Percentiles rank a stretch among this genome's conserved stretches.
Evolutionary conservation across 2,797 vertebrate species (phyloP).

Genomic region (Peromyscus attwateri): DNA sequence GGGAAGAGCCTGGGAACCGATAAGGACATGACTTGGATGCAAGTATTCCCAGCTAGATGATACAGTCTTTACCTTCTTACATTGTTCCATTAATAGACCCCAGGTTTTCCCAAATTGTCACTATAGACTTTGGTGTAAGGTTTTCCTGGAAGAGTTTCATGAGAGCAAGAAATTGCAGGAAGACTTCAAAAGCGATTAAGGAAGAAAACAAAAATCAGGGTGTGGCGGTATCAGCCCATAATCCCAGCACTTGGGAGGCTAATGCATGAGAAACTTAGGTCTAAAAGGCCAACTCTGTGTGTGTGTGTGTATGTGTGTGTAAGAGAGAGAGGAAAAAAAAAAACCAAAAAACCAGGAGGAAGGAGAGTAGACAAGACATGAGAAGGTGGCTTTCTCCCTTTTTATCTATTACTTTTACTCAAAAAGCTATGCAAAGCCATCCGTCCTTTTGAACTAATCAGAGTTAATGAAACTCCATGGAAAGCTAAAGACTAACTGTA

Average conservation of each 20-base stretch:
- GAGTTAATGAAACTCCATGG: background rate
- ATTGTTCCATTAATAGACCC: background rate
- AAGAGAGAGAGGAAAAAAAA: no score
- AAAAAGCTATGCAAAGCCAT: background rate
- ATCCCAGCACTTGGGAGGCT: background rate
- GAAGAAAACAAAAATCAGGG: background rate
- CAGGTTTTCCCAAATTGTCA: background rate
- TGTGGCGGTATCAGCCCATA: background rate
- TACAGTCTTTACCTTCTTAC: background rate
- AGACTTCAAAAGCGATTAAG: background rate
- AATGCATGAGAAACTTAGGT: background rate
- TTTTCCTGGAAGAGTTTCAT: constrained; percentile 11
- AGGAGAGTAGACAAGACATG: background rate
- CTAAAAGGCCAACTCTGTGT: background rate
- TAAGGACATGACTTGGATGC: background rate
- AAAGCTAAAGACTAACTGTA: constrained; percentile 14
- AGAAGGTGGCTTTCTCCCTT: background rate
- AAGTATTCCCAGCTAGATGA: background rate
- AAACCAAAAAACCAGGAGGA: background rate
- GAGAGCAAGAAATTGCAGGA: constrained; percentile 32
- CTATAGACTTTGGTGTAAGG: constrained; percentile 25
- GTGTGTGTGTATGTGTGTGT: no score
- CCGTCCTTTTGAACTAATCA: background rate
- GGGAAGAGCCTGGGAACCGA: background rate
- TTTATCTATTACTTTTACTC: constrained; percentile 19